Evolutionary conservation across 2,888 invertebrate species (phyloP).

Genomic region (Melinaea menophilus): DNA sequence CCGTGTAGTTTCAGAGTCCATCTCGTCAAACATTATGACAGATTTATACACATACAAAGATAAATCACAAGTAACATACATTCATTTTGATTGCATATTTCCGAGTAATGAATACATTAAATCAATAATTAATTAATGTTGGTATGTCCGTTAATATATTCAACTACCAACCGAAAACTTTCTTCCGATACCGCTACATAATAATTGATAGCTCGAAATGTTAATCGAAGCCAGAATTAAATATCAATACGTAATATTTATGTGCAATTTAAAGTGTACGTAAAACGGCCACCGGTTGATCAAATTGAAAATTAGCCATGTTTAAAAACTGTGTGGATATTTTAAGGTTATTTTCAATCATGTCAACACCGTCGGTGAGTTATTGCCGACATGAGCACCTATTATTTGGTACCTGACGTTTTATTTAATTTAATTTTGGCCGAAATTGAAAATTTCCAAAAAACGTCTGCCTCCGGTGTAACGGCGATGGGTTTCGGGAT

Average conservation of each 20-base stretch:
- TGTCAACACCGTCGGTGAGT: slow-evolving; percentile 74
- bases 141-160: background rate
- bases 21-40: too few relatives aligned
- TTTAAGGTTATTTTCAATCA: slow-evolving; percentile 57
- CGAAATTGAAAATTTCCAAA: slow-evolving; percentile 67
- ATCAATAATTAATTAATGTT: slow-evolving; percentile 6
- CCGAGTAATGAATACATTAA: slow-evolving; percentile 6
- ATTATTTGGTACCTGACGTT: slow-evolving; percentile 73
- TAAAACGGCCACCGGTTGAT: slow-evolving; percentile 65
- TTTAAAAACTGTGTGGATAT: slow-evolving; percentile 61
- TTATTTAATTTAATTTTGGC: slow-evolving; percentile 64
- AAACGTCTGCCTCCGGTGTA: slow-evolving; percentile 63
- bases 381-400: slow-evolving; percentile 69
- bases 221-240: slow-evolving; percentile 48
- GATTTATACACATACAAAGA: background rate
- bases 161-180: slow-evolving; percentile 32
- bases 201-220: slow-evolving; percentile 56
- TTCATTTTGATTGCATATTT: background rate
- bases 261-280: slow-evolving; percentile 52
- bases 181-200: slow-evolving; percentile 51
- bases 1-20: too few relatives aligned
- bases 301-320: slow-evolving; percentile 75
- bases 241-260: slow-evolving; percentile 56
- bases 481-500: slow-evolving; percentile 61
- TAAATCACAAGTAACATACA: background rate